These are phyloP conservation scores for Stichodactyla helianthus DNA, from an alignment of 64 coral and sea anemone species.

Conservation along the genomic window DNA sequence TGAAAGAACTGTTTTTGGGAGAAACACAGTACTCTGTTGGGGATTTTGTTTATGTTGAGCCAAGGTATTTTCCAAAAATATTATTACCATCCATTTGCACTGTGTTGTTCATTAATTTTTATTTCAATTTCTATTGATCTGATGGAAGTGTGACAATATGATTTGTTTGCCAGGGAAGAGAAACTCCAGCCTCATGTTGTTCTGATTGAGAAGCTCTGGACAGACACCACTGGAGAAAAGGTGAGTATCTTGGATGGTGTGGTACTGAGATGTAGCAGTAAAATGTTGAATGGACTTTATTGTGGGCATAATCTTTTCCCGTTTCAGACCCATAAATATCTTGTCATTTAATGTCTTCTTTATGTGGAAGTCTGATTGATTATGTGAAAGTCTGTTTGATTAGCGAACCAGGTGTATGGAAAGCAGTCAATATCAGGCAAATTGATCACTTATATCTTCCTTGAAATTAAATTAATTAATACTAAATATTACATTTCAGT, in stretches of 20 bases:
- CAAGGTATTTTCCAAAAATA: conserved; percentile 41
- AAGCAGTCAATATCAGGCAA: too few species aligned
- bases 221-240: conserved; percentile 69
- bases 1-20: conserved; percentile 47
- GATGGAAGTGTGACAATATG: neutral
- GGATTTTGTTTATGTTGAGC: conserved; percentile 84
- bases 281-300: too few species aligned
- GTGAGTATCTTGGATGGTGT: conserved; percentile 4
- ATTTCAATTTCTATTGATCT: too few species aligned
- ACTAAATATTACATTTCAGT: conserved; percentile 36
- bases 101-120: too few species aligned
- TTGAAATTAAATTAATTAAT: neutral
- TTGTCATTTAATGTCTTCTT: too few species aligned
- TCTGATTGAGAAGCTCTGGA: conserved; percentile 80
- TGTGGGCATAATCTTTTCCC: too few species aligned
- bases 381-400: too few species aligned
- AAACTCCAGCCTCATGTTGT: conserved; percentile 65
- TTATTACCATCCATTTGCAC: neutral
- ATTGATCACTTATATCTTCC: too few species aligned
- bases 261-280: neutral
- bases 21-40: conserved; percentile 56
- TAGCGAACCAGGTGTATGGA: too few species aligned
- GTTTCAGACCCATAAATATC: too few species aligned
- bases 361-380: too few species aligned
- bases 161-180: conserved; percentile 44